A percentile compares a stretch with the other conserved stretches of the same genome.
Conservation (phyloP, 23 tunicate genomes). For the Trididemnum nubilum region DNA sequence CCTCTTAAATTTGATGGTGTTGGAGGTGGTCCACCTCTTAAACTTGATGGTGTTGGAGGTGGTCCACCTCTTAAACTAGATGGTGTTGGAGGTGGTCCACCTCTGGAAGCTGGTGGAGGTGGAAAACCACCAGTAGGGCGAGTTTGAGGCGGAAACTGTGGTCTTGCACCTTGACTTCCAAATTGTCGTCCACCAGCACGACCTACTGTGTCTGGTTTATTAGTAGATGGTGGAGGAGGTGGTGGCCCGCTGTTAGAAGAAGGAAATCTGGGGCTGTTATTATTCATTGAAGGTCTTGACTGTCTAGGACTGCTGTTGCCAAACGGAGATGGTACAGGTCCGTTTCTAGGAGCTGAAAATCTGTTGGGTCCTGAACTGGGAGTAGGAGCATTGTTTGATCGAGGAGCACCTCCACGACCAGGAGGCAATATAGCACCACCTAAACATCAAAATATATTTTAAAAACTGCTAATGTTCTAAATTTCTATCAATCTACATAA, state of each 20-base stretch:
- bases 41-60: conserved; percentile 7
- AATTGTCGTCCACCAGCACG: conserved; percentile 49
- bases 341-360: conserved; percentile 24
- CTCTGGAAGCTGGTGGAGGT: conserved; percentile 25
- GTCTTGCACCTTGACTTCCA: conserved; percentile 9
- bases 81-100: conserved; percentile 33
- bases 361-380: conserved; percentile 5
- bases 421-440: conserved; percentile 64
- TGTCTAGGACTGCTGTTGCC: not conserved
- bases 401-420: conserved; percentile 14
- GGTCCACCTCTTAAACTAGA: not conserved
- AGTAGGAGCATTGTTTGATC: not conserved
- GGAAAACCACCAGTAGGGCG: conserved; percentile 34
- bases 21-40: conserved; percentile 35
- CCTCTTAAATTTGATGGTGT: conserved; percentile 21
- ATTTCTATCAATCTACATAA: no score
- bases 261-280: not conserved
- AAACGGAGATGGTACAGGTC: not conserved
- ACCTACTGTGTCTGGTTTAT: conserved; percentile 53
- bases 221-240: conserved; percentile 48
- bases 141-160: not conserved
- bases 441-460: not conserved
- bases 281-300: not conserved
- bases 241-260: conserved; percentile 27
- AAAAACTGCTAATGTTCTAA: not conserved